These are phyloP conservation scores for Drosophila colorata DNA, from an alignment of 2,888 invertebrate species.

Conservation along the genomic window DNA sequence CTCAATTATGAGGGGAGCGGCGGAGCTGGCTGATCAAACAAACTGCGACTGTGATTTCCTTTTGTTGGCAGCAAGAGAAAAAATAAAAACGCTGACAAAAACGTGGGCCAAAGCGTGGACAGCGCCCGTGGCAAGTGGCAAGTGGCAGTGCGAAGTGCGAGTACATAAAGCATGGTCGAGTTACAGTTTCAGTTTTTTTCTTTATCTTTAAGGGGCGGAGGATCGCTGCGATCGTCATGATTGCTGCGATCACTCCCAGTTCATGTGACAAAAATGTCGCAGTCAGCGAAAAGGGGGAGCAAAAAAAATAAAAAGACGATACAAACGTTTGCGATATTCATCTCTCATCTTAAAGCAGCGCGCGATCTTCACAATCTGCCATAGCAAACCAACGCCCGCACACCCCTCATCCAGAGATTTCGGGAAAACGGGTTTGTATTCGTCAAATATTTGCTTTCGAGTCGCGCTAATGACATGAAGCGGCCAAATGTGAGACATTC, in stretches of 20 bases:
- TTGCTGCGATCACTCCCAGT: constrained; percentile 53
- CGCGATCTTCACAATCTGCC: constrained; percentile 49
- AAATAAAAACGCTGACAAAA: constrained; percentile 48
- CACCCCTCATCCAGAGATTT: constrained; percentile 8
- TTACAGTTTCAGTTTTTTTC: constrained; percentile 42
- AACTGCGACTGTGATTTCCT: constrained; percentile 48
- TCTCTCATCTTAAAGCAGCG: constrained; percentile 34
- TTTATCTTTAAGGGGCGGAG: constrained; percentile 14
- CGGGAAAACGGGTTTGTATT: constrained; percentile 69
- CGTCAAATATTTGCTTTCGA: constrained; percentile 75
- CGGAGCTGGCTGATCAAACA: constrained; percentile 37
- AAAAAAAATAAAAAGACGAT: constrained; percentile 32
- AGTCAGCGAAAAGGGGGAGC: constrained; percentile 69
- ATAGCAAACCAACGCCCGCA: constrained; percentile 8
- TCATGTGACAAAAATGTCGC: constrained; percentile 82
- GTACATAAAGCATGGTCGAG: constrained; percentile 72
- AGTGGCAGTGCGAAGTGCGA: constrained; percentile 44
- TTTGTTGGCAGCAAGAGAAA: constrained; percentile 1
- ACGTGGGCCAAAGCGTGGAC: constrained; percentile 2
- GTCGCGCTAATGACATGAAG: constrained; percentile 74
- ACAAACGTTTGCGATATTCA: constrained; percentile 30
- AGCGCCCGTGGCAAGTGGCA: constrained; percentile 12
- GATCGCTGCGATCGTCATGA: constrained; percentile 39
- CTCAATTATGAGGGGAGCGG: constrained; percentile 38
- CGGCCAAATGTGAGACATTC: constrained; percentile 45